Base-by-base conservation (phyloP, 2,888 invertebrate genomes). In the Omphaloscelis lunosa region DNA sequence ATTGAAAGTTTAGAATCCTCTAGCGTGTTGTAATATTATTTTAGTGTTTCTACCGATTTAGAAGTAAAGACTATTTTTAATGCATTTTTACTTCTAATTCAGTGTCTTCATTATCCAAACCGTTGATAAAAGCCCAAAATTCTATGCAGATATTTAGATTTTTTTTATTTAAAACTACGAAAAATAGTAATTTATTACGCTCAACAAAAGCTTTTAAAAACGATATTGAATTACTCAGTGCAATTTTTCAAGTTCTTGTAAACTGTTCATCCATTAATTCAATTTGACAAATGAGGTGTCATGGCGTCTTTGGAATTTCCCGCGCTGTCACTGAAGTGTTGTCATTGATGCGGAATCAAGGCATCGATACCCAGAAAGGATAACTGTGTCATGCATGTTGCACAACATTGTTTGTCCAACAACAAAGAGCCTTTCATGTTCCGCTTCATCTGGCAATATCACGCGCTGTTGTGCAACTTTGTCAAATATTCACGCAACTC, bases 261-360 rank as follows among this genome's bases (percentile, higher is more conserved):
- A 59, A 51, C 12, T 59, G 62, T 73, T 68, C 48, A 53, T 75
- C 59, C 20, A 65, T 20, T 65, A 27, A 27, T 45, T 45, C 41
- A 59, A 48, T 75, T 77, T 80, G 75, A 77, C 65, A 82, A 72
- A 84, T 80, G 69, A 75, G 67, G 68, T 83, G 83, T 77, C 78
- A 78, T 78, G 71, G 82, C 72, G 82, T 29, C 72, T 65, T 69
- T 45, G n/a, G n/a, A 62, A 17, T 77, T 77, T 59, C 81, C 53
- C 68, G 39, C 61, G 80, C 76, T 71, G 45, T 62, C 59, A 65
- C 56, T 80, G 51, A 41, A 79, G 59, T 29, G 20, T 68, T 58
- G 23, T 71, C 45, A 59, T 53, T 15, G 20, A 51, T 77, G 53
- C n/a, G 8, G 17, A 56, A 56, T 48, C 48, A 15, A 67, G 7